phyloP scores from a whole-genome alignment of 2,113 vertebrate genomes.

The Macrotus californicus region DNA sequence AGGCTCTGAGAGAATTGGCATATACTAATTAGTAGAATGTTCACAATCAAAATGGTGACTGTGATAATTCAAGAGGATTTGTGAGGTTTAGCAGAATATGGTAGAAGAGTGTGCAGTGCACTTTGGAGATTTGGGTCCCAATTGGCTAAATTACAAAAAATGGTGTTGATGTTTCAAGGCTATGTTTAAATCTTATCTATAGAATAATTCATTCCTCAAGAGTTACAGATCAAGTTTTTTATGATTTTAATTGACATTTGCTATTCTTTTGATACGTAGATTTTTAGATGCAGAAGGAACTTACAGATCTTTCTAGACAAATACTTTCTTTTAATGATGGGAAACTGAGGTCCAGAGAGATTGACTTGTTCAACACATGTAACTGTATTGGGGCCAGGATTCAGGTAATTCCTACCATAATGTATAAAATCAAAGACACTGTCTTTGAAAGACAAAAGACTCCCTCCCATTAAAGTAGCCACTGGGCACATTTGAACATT shows the following conservation, averaged over 20 bases:
- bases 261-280: neutral
- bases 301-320: slow-evolving; percentile 15
- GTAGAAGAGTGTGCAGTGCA: neutral
- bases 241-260: neutral
- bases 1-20: neutral
- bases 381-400: neutral
- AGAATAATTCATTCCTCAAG: neutral
- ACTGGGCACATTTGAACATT: neutral
- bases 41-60: neutral
- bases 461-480: neutral
- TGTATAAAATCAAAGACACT: neutral
- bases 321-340: neutral
- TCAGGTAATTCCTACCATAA: neutral
- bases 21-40: neutral
- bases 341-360: neutral
- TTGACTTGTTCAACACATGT: neutral
- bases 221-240: neutral
- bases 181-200: neutral
- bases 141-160: neutral
- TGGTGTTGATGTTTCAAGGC: neutral
- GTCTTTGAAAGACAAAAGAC: neutral
- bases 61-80: neutral
- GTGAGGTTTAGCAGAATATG: neutral
- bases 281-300: slow-evolving; percentile 28
- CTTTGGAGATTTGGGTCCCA: neutral